Evolutionary conservation across 1,140 invertebrate species (phyloP), one percentile per base, ranked within the genome.

Genomic region (Sarcophaga peregrina): DNA sequence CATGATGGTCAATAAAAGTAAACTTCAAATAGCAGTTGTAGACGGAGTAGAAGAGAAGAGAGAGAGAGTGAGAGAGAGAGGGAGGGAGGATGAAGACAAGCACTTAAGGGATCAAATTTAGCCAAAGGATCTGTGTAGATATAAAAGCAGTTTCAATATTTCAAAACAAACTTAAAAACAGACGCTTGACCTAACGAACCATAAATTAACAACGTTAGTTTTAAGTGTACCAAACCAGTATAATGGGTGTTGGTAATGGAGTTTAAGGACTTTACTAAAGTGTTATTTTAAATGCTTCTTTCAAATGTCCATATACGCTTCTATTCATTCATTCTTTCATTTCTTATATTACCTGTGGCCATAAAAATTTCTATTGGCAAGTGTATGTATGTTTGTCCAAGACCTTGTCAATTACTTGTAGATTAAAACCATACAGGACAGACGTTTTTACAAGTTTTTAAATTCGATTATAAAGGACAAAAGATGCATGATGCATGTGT

Each of bases 181-280:
- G 82, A 83, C 76, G 54, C 68, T 83, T 83, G 82, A 83, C 82
- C 82, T 83, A 83, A 83, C 82, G 82, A 83, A 83, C 82, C 82
- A 83, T 83, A 83, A 83, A 83, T 83, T 83, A 83, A 78, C 75
- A 20, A 78, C 17, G 75, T 78, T 78, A 78, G 75, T 78, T 78
- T 78, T 78, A 78, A 78, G 75, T 78, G 75, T 48, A 50, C n/a
- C 15, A 9, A 68, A 68, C n/a, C 20, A n/a, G 17, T 68, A n/a
- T n/a, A 20, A 68, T 52, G 10, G n/a, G 62, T 68, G n/a, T 20
- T 20, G 50, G 74, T 76, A 47, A 8, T 46, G n/a, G 9, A 76
- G 46, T 46, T 76, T 72, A 72, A 25, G 17, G 45, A 76, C 17
- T 52, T 50, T 25, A 17, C 9, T 50, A 78, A 78, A 78, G 75